Evolutionary conservation across 2,113 vertebrate species (phyloP).

Genomic region (Phycodurus eques): DNA sequence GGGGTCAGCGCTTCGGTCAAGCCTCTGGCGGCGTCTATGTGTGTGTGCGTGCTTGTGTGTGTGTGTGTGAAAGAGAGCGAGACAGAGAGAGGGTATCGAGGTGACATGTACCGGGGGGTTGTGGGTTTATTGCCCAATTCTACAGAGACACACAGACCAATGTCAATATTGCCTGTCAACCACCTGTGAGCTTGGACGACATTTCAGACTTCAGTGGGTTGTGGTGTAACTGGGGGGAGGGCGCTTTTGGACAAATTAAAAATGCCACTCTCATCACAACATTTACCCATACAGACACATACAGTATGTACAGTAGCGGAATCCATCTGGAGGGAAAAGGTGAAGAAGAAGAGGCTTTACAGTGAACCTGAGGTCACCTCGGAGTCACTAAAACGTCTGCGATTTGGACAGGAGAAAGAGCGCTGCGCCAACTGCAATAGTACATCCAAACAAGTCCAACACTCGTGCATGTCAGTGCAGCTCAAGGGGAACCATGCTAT

Average conservation of each 20-base stretch:
- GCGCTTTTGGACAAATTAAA: constrained; percentile 24
- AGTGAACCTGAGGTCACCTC: constrained; percentile 24
- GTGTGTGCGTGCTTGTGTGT: constrained; percentile 28
- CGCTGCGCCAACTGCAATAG: constrained; percentile 44
- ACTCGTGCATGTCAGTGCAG: constrained; percentile 28
- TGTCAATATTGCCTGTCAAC: constrained; percentile 72
- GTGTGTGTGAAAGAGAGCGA: constrained; percentile 28
- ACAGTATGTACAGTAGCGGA: constrained; percentile 14
- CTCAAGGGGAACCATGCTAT: constrained; percentile 57
- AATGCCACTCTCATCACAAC: constrained; percentile 9
- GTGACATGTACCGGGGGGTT: constrained; percentile 41
- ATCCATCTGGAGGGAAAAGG: constrained; percentile 36
- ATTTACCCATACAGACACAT: constrained; percentile 2
- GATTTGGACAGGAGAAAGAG: constrained; percentile 25
- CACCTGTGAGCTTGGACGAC: constrained; percentile 65
- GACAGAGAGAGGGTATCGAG: constrained; percentile 36
- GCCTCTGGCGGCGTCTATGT: constrained; percentile 35
- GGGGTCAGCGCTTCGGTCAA: constrained; percentile 57
- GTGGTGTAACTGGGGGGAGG: constrained; percentile 26
- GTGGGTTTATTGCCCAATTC: constrained; percentile 40
- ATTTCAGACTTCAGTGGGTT: constrained; percentile 45
- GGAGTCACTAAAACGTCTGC: constrained; percentile 35
- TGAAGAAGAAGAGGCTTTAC: constrained; percentile 43
- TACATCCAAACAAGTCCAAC: constrained; percentile 43
- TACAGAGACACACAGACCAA: constrained; percentile 55